A percentile compares a stretch with the other conserved stretches of the same genome.
These are phyloP conservation scores for Lymantria dispar DNA, from an alignment of 2,888 invertebrate genomes.

Conservation along the genomic window DNA sequence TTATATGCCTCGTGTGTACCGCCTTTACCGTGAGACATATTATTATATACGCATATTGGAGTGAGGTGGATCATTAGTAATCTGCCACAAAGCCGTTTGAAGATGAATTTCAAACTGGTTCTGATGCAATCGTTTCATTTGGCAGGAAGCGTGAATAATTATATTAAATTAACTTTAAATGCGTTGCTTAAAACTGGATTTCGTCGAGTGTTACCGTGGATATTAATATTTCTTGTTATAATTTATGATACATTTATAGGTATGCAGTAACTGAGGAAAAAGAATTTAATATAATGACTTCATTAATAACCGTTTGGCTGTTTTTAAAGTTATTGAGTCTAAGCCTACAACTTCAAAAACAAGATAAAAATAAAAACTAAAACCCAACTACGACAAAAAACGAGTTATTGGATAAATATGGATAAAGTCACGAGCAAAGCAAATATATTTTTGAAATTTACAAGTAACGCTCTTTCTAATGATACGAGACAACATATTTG, in stretches of 20 bases:
- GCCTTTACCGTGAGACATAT: not conserved
- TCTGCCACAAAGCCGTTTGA: constrained; percentile 4
- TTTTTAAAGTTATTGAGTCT: not conserved
- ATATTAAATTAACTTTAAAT: constrained; percentile 9
- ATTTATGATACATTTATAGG: not conserved
- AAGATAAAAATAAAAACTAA: too few species aligned
- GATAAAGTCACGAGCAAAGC: too few species aligned
- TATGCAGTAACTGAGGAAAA: not conserved
- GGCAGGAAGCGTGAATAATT: constrained; percentile 12
- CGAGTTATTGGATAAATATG: too few species aligned
- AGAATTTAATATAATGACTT: not conserved
- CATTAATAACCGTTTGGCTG: not conserved
- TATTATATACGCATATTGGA: constrained; percentile 10
- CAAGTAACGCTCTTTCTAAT: too few species aligned
- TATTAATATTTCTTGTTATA: not conserved
- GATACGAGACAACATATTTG: too few species aligned
- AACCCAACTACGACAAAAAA: too few species aligned
- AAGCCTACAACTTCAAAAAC: too few species aligned
- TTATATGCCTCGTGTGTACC: not conserved
- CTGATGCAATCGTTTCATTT: constrained; percentile 7
- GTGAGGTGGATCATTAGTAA: constrained; percentile 18
- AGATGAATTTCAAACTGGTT: constrained; percentile 5
- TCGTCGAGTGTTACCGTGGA: not conserved
- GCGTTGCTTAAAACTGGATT: constrained; percentile 2
- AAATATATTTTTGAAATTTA: too few species aligned